phyloP scores from a whole-genome alignment of 2,797 vertebrate species.

The Acanthurus tractus region DNA sequence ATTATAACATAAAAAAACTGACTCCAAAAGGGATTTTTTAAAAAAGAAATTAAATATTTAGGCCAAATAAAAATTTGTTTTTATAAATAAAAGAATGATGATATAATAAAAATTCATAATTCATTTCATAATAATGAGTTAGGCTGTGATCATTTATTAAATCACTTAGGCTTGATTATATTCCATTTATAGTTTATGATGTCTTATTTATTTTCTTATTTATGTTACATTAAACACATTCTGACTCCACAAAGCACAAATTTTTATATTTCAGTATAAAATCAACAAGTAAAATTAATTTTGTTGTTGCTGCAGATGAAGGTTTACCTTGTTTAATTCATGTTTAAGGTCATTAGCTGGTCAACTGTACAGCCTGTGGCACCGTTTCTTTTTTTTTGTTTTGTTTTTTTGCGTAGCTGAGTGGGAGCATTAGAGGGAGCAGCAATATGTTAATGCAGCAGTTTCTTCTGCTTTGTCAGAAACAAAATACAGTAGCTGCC shows the following conservation, averaged over 20 bases:
- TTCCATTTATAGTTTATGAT: neutral
- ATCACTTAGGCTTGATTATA: neutral
- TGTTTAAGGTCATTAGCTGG: conserved; percentile 41
- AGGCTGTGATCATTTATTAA: too few species aligned
- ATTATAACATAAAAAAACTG: too few species aligned
- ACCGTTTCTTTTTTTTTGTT: conserved; percentile 11
- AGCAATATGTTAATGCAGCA: conserved; percentile 51
- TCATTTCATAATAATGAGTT: too few species aligned
- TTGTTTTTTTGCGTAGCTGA: conserved; percentile 26
- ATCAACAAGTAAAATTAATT: too few species aligned
- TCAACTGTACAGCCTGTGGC: conserved; percentile 49
- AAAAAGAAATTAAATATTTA: too few species aligned
- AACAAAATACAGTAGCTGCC: conserved; percentile 53
- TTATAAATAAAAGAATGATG: too few species aligned
- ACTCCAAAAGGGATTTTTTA: too few species aligned
- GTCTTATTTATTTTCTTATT: neutral
- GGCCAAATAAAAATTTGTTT: too few species aligned
- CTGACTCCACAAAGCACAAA: neutral
- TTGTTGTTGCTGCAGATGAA: conserved; percentile 16
- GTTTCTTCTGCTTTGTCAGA: conserved; percentile 53
- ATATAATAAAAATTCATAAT: too few species aligned
- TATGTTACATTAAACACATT: neutral
- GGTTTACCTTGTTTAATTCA: conserved; percentile 27
- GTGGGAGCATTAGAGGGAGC: conserved; percentile 37
- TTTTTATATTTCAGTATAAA: neutral